Evolutionary conservation across 1,140 invertebrate genomes (phyloP).

Genomic region (Drosophila ogumai): DNA sequence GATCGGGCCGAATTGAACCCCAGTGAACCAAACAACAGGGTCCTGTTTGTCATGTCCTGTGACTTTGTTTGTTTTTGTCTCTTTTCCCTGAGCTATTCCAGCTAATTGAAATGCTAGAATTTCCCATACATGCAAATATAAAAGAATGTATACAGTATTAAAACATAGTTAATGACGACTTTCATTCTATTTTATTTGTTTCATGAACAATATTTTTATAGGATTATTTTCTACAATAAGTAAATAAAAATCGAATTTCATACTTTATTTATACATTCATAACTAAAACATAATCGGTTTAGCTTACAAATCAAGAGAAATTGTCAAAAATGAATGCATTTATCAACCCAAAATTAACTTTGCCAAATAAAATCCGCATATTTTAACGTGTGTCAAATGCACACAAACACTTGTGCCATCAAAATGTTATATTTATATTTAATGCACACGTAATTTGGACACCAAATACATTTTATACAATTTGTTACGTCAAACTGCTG

Average conservation of each 20-base stretch:
- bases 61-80: conserved; percentile 6
- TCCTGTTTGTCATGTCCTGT: conserved; percentile 44
- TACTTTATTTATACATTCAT: neutral
- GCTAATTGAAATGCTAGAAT: conserved; percentile 67
- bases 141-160: too few species aligned
- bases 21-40: conserved; percentile 36
- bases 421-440: conserved; percentile 19
- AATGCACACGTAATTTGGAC: conserved; percentile 19
- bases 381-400: neutral
- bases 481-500: conserved; percentile 35
- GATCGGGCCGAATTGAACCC: conserved; percentile 34
- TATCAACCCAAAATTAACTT: neutral
- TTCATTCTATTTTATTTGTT: neutral
- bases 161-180: neutral
- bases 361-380: neutral
- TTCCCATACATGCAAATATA: conserved; percentile 1
- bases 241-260: neutral
- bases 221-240: neutral
- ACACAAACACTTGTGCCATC: neutral
- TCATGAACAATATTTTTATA: neutral
- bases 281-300: neutral
- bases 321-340: neutral
- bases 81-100: conserved; percentile 28
- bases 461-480: conserved; percentile 34
- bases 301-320: neutral